These are phyloP conservation scores for Drosophila novamexicana DNA, from an alignment of 1,140 invertebrate species.

Conservation along the genomic window DNA sequence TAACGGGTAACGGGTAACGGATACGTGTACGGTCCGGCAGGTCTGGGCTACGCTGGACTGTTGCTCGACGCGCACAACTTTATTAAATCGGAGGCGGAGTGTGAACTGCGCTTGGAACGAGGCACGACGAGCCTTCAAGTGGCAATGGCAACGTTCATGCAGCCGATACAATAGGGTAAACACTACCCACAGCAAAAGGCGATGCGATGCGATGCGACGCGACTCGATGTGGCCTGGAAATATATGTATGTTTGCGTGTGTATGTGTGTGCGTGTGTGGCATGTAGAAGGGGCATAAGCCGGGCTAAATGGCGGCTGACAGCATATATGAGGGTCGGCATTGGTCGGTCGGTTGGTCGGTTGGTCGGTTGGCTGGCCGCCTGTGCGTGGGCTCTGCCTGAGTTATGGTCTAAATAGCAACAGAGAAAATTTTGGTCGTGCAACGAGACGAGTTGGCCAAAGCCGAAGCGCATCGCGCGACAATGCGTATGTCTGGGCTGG, in stretches of 20 bases:
- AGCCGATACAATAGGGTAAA: constrained; percentile 22
- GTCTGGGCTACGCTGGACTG: not conserved
- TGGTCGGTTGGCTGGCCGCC: constrained; percentile 14
- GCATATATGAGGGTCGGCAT: constrained; percentile 2
- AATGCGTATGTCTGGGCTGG: not conserved
- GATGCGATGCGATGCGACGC: constrained; percentile 9
- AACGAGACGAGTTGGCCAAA: constrained; percentile 22
- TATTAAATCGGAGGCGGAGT: not conserved
- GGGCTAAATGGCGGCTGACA: constrained; percentile 14
- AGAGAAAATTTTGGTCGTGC: constrained; percentile 49
- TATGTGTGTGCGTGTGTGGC: not conserved
- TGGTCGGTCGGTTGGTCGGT: constrained; percentile 10
- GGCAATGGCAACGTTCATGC: constrained; percentile 15
- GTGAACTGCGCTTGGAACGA: constrained; percentile 7
- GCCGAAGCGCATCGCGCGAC: constrained; percentile 18
- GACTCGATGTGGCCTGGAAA: constrained; percentile 7
- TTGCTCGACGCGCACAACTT: not conserved
- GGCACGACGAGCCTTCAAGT: constrained; percentile 19
- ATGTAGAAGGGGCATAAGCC: constrained; percentile 9
- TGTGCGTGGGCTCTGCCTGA: constrained; percentile 39
- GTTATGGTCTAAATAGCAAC: constrained; percentile 64
- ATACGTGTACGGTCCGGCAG: too few species aligned
- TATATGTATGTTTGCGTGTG: not conserved
- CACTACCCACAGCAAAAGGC: constrained; percentile 1
- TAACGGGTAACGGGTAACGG: too few species aligned